Evolutionary conservation across 2,888 invertebrate genomes (phyloP), one percentile per base, ranked within the genome.

Genomic region (Coleophora deauratella): DNA sequence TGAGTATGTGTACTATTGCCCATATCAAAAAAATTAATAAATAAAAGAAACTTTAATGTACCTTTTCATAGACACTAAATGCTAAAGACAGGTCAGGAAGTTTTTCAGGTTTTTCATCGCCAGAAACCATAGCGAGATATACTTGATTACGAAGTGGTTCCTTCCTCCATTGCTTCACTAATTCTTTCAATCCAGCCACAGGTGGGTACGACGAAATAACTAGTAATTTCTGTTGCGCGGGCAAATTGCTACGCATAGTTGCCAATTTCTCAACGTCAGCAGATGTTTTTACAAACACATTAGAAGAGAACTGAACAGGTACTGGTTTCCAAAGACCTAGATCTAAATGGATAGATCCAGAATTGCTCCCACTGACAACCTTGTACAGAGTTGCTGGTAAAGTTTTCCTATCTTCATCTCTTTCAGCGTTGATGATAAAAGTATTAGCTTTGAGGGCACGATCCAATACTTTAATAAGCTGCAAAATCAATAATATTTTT

Each of bases 21-120:
- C n/a, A n/a, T n/a, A n/a, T n/a, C n/a, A n/a, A n/a, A n/a, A n/a
- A n/a, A n/a, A n/a, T n/a, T n/a, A n/a, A n/a, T n/a, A 21, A 21
- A 21, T 21, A 6, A 3, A 3, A 21, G 21, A 21, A 21, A 6
- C 21, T 4, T 21, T 3, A 4, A 21, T 64, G 55, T 51, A 68
- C 69, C 38, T 65, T 47, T 35, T 59, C 45, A 1, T 64, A 40
- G 21, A 66, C 50, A 27, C 56, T 67, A 33, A 54, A 60, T 1
- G 59, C 59, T 15, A 72, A 46, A 44, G 66, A 54, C 13, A 64
- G 44, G 32, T 62, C 50, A 0, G 70, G 62, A n/a, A 69, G 37
- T 37, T 66, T 49, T 12, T 57, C 57, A 13, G 64, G 39, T 11
- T 40, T 48, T 12, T 57, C 45, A 35, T 60, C 57, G 38, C 59